phyloP scores from a whole-genome alignment of 2,797 vertebrate species.

The Setipinna tenuifilis region DNA sequence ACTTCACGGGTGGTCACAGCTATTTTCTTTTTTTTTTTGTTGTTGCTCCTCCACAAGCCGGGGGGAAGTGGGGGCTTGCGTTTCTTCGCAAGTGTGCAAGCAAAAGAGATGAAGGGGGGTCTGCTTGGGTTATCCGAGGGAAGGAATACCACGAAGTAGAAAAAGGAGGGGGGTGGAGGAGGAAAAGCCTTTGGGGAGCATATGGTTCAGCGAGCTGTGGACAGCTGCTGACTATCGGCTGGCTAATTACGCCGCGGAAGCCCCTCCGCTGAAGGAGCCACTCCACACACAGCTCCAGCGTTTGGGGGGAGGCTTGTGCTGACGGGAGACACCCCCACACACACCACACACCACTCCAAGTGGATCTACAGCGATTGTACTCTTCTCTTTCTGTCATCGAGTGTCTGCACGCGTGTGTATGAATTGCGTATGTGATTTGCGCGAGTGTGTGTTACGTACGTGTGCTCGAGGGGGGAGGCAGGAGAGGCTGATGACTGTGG shows the following conservation, averaged over 20 bases:
- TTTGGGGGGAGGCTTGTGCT: background rate
- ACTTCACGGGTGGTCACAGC: constrained; percentile 40
- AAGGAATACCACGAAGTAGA: constrained; percentile 3
- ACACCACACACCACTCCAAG: background rate
- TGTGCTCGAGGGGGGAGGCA: background rate
- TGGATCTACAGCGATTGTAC: background rate
- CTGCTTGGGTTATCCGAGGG: background rate
- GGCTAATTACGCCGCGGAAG: constrained; percentile 58
- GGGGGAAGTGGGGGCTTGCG: constrained; percentile 53
- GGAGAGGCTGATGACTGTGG: constrained; percentile 52
- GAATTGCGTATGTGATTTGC: constrained; percentile 14
- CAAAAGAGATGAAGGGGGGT: background rate
- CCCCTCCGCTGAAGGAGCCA: constrained; percentile 8
- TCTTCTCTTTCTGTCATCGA: background rate
- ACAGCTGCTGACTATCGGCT: constrained; percentile 65
- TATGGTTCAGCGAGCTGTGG: constrained; percentile 56
- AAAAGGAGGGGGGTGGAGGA: constrained; percentile 31
- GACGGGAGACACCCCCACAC: constrained; percentile 27
- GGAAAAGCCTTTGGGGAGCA: constrained; percentile 54
- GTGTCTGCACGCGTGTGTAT: background rate
- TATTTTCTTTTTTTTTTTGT: background rate
- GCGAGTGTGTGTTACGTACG: constrained; percentile 24
- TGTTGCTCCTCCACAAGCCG: background rate
- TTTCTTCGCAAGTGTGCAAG: constrained; percentile 30
- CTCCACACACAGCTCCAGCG: constrained; percentile 29